Evolutionary conservation across 2,797 vertebrate genomes (phyloP).

Genomic region (Cyprinella venusta): DNA sequence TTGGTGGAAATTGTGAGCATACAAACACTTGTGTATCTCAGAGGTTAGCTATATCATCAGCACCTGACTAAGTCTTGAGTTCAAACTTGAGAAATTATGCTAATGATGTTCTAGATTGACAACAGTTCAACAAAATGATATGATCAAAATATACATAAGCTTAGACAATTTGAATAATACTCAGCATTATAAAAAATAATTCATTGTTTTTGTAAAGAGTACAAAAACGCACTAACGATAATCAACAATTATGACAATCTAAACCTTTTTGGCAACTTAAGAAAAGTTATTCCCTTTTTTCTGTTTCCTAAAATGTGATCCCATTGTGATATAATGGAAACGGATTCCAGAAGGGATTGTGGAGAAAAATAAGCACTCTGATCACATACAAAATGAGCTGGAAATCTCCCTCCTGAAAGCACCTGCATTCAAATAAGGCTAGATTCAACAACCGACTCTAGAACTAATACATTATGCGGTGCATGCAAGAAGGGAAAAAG

Average conservation of each 20-base stretch:
- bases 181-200: neutral
- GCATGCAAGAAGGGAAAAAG: neutral
- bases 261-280: constrained; percentile 44
- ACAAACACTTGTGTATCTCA: constrained; percentile 1
- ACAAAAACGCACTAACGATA: constrained; percentile 30
- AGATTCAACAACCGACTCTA: neutral
- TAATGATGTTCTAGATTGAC: neutral
- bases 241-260: constrained; percentile 10
- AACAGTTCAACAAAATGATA: constrained; percentile 12
- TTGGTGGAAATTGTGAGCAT: neutral
- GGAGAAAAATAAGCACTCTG: constrained; percentile 1
- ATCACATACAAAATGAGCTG: neutral
- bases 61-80: constrained; percentile 33
- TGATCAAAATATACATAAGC: constrained; percentile 37
- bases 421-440: neutral
- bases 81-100: constrained; percentile 13
- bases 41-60: constrained; percentile 30
- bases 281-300: constrained; percentile 38
- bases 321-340: neutral
- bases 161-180: constrained; percentile 27
- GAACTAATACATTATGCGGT: neutral
- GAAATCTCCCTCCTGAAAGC: constrained; percentile 13
- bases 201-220: neutral
- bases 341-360: neutral
- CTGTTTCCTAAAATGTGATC: neutral